phyloP scores from a whole-genome alignment of 2,113 vertebrate genomes.

The Micronycteris hirsuta region DNA sequence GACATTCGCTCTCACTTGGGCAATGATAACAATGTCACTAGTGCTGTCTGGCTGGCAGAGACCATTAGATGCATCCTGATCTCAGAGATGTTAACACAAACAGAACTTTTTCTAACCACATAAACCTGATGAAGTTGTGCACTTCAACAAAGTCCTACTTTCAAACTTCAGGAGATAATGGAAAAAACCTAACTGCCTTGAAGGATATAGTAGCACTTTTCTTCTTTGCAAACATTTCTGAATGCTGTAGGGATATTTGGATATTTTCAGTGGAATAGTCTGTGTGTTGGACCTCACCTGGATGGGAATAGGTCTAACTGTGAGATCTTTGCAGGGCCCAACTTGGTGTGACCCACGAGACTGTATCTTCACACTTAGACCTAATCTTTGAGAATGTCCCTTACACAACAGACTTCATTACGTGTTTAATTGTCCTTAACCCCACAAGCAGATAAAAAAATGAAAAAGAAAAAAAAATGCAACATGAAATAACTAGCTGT shows the following conservation, averaged over 20 bases:
- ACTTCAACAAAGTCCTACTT: neutral
- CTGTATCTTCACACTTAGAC: neutral
- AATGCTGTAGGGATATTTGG: neutral
- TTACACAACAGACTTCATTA: neutral
- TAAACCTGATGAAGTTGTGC: neutral
- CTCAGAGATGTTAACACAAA: neutral
- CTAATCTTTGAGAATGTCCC: neutral
- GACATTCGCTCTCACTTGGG: rapidly evolving
- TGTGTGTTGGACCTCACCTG: neutral
- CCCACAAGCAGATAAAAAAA: neutral
- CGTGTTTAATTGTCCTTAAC: neutral
- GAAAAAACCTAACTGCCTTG: neutral
- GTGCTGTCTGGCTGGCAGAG: neutral
- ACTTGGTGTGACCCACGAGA: neutral
- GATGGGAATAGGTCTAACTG: neutral
- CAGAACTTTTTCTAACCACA: neutral
- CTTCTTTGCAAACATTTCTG: neutral
- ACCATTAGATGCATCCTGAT: neutral
- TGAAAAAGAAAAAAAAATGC: neutral
- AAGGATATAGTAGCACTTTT: neutral
- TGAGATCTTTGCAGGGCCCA: neutral
- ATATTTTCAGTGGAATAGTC: neutral
- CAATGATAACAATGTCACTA: neutral
- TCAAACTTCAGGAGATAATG: neutral
- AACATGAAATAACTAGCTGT: neutral